Percentiles rank a stretch among this genome's conserved stretches.
These are phyloP conservation scores for Ganaspis sp. DNA, from an alignment of 1,140 invertebrate species.

Conservation along the genomic window DNA sequence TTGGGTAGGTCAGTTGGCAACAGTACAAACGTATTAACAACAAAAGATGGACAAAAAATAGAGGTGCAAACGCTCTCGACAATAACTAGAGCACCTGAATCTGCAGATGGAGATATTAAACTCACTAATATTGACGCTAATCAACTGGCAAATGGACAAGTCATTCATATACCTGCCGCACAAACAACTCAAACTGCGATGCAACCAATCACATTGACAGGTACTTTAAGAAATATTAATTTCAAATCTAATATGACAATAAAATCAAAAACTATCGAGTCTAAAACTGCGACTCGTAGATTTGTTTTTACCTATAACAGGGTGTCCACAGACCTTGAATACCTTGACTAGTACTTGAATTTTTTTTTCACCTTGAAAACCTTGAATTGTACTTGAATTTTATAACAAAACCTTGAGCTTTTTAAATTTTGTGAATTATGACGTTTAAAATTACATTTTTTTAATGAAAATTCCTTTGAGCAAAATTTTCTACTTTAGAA, in stretches of 20 bases:
- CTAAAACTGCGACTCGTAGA: too few species aligned
- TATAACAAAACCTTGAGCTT: too few species aligned
- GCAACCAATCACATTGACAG: conserved; percentile 80
- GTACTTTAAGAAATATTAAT: conserved; percentile 39
- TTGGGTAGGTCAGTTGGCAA: conserved; percentile 61
- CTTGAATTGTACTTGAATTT: too few species aligned
- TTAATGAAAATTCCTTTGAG: too few species aligned
- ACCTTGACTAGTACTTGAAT: too few species aligned
- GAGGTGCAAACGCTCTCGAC: conserved; percentile 69
- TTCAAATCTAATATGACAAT: background rate
- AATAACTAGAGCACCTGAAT: conserved; percentile 65
- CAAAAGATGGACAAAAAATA: conserved; percentile 74
- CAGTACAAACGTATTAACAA: conserved; percentile 65
- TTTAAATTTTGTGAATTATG: too few species aligned
- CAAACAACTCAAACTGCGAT: conserved; percentile 67
- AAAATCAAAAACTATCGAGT: background rate
- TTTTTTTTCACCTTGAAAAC: too few species aligned
- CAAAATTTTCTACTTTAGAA: too few species aligned
- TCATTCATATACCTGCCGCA: conserved; percentile 73
- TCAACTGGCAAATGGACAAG: conserved; percentile 72
- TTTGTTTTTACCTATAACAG: too few species aligned
- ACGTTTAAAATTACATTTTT: too few species aligned
- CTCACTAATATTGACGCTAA: conserved; percentile 72
- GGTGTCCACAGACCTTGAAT: too few species aligned
- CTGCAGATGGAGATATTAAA: conserved; percentile 69